These are phyloP conservation scores for Acipenser oxyrinchus DNA, from an alignment of 2,797 vertebrate species.

Conservation along the genomic window DNA sequence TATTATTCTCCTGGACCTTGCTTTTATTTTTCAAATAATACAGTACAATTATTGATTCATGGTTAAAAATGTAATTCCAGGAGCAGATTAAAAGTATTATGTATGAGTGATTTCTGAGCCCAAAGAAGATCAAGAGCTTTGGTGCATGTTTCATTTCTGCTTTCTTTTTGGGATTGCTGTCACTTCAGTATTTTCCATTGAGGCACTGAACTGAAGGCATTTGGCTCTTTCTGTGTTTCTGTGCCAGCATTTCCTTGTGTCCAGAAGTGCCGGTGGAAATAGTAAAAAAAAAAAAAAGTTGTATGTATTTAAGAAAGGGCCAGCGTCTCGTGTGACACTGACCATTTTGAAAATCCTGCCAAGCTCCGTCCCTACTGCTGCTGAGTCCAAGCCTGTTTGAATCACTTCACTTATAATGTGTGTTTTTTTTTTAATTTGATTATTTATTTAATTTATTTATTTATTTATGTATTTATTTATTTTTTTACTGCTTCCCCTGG, in stretches of 20 bases:
- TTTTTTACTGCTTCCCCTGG: constrained; percentile 44
- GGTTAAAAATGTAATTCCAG: too few relatives aligned
- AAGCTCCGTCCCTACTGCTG: constrained; percentile 39
- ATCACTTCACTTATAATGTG: constrained; percentile 46
- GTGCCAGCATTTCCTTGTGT: constrained; percentile 7
- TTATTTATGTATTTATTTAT: constrained; percentile 36
- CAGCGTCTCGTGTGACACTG: constrained; percentile 48
- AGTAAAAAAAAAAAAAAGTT: constrained; percentile 11
- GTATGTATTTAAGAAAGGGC: constrained; percentile 24
- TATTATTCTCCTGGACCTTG: too few relatives aligned
- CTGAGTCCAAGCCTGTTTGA: constrained; percentile 48
- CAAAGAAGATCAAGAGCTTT: neutral
- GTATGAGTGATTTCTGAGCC: too few relatives aligned
- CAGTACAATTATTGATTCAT: too few relatives aligned
- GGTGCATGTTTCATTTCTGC: neutral
- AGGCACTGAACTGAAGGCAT: neutral
- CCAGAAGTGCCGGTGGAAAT: constrained; percentile 17
- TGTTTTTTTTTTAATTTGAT: neutral
- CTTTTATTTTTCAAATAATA: too few relatives aligned
- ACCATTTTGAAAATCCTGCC: constrained; percentile 41
- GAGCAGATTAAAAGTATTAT: too few relatives aligned
- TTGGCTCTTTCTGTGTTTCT: neutral
- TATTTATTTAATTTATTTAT: neutral
- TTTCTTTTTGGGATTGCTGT: constrained; percentile 4
- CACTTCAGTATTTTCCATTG: constrained; percentile 8